phyloP scores from a whole-genome alignment of 2,113 vertebrate species.

The Archocentrus centrarchus region DNA sequence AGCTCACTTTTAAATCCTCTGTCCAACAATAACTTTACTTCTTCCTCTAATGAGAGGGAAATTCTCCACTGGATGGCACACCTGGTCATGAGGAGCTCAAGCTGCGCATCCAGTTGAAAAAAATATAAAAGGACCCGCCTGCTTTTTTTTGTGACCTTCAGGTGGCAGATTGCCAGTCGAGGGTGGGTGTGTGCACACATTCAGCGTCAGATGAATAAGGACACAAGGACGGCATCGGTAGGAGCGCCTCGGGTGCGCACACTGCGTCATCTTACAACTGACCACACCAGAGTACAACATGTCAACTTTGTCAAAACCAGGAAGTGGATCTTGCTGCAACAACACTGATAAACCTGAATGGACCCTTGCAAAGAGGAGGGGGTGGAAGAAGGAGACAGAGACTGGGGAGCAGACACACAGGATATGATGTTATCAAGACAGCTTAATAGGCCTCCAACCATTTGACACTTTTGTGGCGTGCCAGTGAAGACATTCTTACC shows the following conservation, averaged over 20 bases:
- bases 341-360: slow-evolving; percentile 82
- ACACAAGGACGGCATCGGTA: slow-evolving; percentile 35
- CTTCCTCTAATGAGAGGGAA: neutral
- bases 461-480: neutral
- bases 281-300: slow-evolving; percentile 57
- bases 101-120: neutral
- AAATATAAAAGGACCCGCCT: neutral
- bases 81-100: neutral
- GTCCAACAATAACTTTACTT: neutral
- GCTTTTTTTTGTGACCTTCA: slow-evolving; percentile 25
- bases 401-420: slow-evolving; percentile 60
- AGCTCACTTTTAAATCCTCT: slow-evolving; percentile 35
- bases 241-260: slow-evolving; percentile 28
- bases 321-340: slow-evolving; percentile 80
- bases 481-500: slow-evolving; percentile 79
- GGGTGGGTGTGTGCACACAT: neutral
- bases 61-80: neutral
- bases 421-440: slow-evolving; percentile 58
- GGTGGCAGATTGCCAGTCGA: slow-evolving; percentile 15
- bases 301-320: slow-evolving; percentile 73
- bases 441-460: slow-evolving; percentile 13
- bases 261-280: slow-evolving; percentile 56
- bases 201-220: slow-evolving; percentile 7
- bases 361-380: slow-evolving; percentile 24
- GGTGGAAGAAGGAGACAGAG: slow-evolving; percentile 51